These are phyloP conservation scores for Strigamia transsilvanica DNA, from an alignment of 2,888 invertebrate species.

Conservation along the genomic window DNA sequence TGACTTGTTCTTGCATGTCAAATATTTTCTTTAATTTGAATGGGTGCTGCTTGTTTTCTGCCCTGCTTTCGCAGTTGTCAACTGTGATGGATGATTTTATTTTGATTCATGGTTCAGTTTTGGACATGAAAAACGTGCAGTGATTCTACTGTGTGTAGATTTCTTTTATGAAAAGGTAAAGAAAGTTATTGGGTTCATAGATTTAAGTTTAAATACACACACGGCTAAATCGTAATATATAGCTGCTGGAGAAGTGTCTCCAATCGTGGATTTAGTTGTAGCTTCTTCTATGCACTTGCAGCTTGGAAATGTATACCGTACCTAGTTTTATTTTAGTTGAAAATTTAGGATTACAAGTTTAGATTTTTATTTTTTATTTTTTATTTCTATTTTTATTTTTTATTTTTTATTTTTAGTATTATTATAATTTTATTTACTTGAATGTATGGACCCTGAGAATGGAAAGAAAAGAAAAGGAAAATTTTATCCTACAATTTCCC, in stretches of 20 bases:
- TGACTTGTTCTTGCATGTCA: slow-evolving; percentile 27
- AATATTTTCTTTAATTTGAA: background rate
- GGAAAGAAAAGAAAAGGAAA: slow-evolving; percentile 50
- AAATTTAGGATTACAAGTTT: background rate
- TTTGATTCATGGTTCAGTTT: background rate
- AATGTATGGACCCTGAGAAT: slow-evolving; percentile 37
- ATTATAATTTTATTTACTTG: background rate
- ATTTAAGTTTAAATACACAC: slow-evolving; percentile 8
- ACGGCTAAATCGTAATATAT: too few relatives aligned
- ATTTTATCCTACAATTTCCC: slow-evolving; percentile 27
- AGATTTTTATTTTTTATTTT: background rate
- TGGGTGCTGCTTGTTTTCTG: slow-evolving; percentile 39
- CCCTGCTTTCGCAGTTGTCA: slow-evolving; percentile 19
- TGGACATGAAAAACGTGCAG: slow-evolving; percentile 2
- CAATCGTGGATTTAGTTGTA: background rate
- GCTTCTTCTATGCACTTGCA: slow-evolving; percentile 21
- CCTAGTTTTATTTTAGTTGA: background rate
- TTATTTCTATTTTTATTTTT: background rate
- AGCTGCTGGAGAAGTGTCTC: background rate
- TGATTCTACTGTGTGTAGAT: background rate
- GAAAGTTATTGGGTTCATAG: background rate
- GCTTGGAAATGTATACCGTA: background rate
- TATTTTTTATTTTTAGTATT: background rate
- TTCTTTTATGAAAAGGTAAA: background rate
- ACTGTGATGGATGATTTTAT: background rate